Evolutionary conservation across 2,113 vertebrate species (phyloP), one percentile per base, ranked within the genome.

Genomic region (Austrofundulus limnaeus): DNA sequence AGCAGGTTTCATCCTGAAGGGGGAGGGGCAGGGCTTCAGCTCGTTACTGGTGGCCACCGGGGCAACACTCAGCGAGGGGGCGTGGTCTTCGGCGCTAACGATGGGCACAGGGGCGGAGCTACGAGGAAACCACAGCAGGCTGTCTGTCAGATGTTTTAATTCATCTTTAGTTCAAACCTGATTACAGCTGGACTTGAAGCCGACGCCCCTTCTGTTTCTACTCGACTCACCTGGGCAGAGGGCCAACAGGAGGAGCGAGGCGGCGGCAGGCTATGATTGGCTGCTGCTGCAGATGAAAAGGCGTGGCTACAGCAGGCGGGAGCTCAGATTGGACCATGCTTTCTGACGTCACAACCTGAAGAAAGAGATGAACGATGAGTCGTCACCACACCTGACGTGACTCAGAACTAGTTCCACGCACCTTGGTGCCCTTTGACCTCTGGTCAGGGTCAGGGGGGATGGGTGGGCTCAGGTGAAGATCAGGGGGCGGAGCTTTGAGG

Each of bases 1-100:
- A 4, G 94, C 93, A 21, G 95, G 85, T 88, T 98, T 99, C 96
- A 99, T 98, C 92, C 90, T 98, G 92, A 99, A 98, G 54, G 96
- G 96, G 37, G 97, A 99, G 0, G 94, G 95, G 25, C 90, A 80
- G 67, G 91, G 92, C 85, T 90, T 98, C 52, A 94, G 80, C 77
- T 98, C 95, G 47, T 81, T 62, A 70, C 0, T 65, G 62, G 72
- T 17, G 3, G 47, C 49, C 38, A 63, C 41, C 15, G 62, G 53
- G 55, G 64, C 59, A 14, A 58, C 51, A 20, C 41, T 28, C 20
- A 19, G 3, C 11, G 34, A 11, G 9, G 38, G 51, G 21, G 46
- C 17, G 75, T 84, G 89, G 80, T 51, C 48, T n/a, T 2, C 66
- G 37, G 52, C 14, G 61, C 54, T 76, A 66, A 58, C 25, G 5